Percentiles rank a stretch among this genome's conserved stretches.
These are phyloP conservation scores for Dynastes maya DNA, from an alignment of 2,888 invertebrate species.

Conservation along the genomic window DNA sequence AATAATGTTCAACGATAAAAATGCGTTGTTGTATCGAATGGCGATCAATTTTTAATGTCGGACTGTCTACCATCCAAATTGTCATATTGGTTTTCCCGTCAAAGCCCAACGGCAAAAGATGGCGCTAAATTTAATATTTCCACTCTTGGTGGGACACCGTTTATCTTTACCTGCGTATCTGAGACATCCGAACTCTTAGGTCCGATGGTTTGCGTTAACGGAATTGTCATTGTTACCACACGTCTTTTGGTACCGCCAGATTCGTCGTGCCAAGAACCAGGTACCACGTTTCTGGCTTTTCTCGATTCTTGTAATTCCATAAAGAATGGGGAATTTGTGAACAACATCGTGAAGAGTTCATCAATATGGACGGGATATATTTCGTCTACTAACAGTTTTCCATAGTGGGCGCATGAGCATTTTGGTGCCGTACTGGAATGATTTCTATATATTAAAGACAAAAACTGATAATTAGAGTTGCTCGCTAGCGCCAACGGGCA, in stretches of 20 bases:
- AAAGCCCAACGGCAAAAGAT: too few relatives aligned
- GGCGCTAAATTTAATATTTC: too few relatives aligned
- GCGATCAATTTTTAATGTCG: too few relatives aligned
- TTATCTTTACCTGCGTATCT: conserved; percentile 24
- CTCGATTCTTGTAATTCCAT: conserved; percentile 28
- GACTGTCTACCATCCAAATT: too few relatives aligned
- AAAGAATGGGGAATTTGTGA: conserved; percentile 28
- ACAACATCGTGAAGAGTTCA: conserved; percentile 38
- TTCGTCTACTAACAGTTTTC: conserved; percentile 29
- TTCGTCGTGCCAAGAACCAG: conserved; percentile 19
- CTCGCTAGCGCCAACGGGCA: too few relatives aligned
- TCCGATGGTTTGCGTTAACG: conserved; percentile 25
- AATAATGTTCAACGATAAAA: too few relatives aligned
- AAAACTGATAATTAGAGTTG: too few relatives aligned
- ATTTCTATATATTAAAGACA: too few relatives aligned
- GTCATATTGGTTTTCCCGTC: too few relatives aligned
- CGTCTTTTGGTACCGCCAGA: conserved; percentile 10
- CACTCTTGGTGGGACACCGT: too few relatives aligned
- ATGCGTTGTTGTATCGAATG: too few relatives aligned
- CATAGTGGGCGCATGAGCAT: conserved; percentile 18
- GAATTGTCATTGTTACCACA: conserved; percentile 19
- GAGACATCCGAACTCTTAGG: conserved; percentile 21
- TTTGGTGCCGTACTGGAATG: conserved; percentile 17
- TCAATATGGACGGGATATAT: conserved; percentile 30
- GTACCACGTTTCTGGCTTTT: conserved; percentile 1